A percentile compares a stretch with the other conserved stretches of the same genome.
Conservation (phyloP, 2,888 invertebrate species). For the Cybosia mesomella region DNA sequence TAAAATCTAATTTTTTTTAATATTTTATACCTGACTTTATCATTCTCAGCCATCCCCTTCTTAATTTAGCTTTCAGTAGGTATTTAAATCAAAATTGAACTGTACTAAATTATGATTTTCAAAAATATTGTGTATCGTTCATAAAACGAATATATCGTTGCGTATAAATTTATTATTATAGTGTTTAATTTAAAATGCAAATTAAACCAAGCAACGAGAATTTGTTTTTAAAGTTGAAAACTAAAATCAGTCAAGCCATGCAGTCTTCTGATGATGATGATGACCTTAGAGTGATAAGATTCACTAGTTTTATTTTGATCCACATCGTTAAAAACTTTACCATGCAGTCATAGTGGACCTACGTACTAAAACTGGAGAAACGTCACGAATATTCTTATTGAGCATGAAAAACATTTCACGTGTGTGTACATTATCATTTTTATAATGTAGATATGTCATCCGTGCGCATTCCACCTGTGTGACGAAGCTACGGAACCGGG, state of each 20-base stretch:
- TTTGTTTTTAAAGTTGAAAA: not conserved
- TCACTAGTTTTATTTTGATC: not conserved
- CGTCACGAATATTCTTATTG: not conserved
- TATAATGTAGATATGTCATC: not conserved
- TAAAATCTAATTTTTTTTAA: not conserved
- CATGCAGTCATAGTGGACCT: no score
- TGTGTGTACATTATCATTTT: not conserved
- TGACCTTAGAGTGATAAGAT: not conserved
- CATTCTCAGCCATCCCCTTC: not conserved
- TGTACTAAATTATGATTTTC: not conserved
- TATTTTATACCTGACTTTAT: not conserved
- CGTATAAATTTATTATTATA: no score
- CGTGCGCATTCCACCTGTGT: slow-evolving; percentile 56
- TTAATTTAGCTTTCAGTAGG: not conserved
- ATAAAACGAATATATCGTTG: not conserved
- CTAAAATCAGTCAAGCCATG: not conserved
- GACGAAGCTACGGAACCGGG: slow-evolving; percentile 68
- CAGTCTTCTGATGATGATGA: no score
- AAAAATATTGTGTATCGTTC: not conserved
- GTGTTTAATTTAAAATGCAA: not conserved
- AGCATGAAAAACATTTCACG: not conserved
- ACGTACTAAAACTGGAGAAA: not conserved
- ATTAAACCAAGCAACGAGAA: not conserved
- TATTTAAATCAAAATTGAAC: not conserved
- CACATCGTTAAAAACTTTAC: not conserved